phyloP scores from a whole-genome alignment of 2,888 invertebrate species.

The Rotaria sp. region DNA sequence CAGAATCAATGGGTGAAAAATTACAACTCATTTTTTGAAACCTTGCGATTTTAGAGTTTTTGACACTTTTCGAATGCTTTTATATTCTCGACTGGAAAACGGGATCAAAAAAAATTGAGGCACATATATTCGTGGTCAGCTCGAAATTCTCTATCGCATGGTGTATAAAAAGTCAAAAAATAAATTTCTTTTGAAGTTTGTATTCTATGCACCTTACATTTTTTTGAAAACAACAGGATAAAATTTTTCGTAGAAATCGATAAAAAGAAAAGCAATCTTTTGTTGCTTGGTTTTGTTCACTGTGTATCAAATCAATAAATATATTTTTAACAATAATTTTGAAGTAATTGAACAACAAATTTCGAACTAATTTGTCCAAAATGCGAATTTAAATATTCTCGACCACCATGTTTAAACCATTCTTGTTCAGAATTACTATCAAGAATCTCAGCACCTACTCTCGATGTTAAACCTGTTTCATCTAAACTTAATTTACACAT shows the following conservation, averaged over 20 bases:
- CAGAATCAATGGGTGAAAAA: too few relatives aligned
- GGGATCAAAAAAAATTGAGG: too few relatives aligned
- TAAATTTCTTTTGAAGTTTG: too few relatives aligned
- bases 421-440: slow-evolving; percentile 38
- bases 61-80: too few relatives aligned
- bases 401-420: slow-evolving; percentile 38
- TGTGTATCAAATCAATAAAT: neutral
- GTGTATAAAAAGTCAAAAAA: too few relatives aligned
- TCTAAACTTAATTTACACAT: slow-evolving; percentile 94
- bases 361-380: slow-evolving; percentile 39
- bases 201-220: too few relatives aligned
- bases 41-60: too few relatives aligned
- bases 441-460: slow-evolving; percentile 62
- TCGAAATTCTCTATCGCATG: too few relatives aligned
- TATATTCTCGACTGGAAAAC: too few relatives aligned
- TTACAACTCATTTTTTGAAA: too few relatives aligned
- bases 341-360: slow-evolving; percentile 39
- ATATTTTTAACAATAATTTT: slow-evolving; percentile 11
- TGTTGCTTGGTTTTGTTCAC: neutral
- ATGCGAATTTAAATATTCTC: slow-evolving; percentile 36
- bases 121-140: too few relatives aligned
- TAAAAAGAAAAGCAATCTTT: neutral
- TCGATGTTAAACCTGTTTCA: slow-evolving; percentile 86
- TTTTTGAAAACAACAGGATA: neutral
- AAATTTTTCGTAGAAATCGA: neutral